phyloP scores from a whole-genome alignment of 2,888 invertebrate species.

The Frankliniella intonsa region DNA sequence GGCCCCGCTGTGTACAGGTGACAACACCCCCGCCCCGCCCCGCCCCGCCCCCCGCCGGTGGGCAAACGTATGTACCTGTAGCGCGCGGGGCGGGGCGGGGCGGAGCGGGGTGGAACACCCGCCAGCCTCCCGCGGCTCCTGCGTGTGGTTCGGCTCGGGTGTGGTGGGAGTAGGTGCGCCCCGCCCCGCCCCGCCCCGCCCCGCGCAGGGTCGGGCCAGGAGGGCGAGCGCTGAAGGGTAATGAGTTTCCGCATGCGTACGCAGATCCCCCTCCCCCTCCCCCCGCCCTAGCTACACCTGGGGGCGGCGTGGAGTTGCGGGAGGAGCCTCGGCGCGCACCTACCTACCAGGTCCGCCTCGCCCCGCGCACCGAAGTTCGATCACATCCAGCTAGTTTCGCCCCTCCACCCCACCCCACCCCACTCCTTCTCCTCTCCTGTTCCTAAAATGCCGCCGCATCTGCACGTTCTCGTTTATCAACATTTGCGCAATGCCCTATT shows the following conservation, averaged over 20 bases:
- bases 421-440: too few relatives aligned
- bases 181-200: neutral
- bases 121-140: neutral
- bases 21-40: neutral
- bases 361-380: too few relatives aligned
- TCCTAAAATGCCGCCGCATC: too few relatives aligned
- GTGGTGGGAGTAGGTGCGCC: neutral
- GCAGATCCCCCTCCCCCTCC: neutral
- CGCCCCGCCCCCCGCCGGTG: neutral
- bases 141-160: neutral
- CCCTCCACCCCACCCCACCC: too few relatives aligned
- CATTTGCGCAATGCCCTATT: too few relatives aligned
- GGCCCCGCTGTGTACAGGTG: neutral
- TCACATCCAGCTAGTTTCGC: too few relatives aligned
- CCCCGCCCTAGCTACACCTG: too few relatives aligned
- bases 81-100: neutral
- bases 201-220: neutral
- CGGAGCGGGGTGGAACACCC: neutral
- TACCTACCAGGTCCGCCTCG: too few relatives aligned
- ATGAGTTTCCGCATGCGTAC: neutral
- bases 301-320: too few relatives aligned
- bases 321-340: too few relatives aligned
- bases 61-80: neutral
- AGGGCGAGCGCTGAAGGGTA: neutral
- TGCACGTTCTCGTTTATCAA: too few relatives aligned